Percentiles rank a stretch among this genome's conserved stretches.
Evolutionary conservation across 2,113 vertebrate species (phyloP).

Genomic region (Pycnonotus jocosus): DNA sequence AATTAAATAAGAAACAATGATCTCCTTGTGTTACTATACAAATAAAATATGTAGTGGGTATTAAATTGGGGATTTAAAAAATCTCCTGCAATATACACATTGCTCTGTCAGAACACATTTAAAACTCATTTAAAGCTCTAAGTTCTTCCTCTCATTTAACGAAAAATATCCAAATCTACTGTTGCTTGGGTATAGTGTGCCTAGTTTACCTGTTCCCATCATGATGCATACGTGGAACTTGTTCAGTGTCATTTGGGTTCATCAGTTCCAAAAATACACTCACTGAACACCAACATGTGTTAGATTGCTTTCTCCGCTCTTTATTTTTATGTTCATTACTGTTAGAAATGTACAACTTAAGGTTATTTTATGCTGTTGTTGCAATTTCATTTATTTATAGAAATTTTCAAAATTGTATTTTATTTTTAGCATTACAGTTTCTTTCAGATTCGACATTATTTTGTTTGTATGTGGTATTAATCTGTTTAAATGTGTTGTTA

Average conservation of each 20-base stretch:
- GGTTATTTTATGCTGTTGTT: neutral
- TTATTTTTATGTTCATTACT: neutral
- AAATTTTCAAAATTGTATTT: neutral
- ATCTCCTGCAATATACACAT: too few species aligned
- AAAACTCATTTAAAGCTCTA: neutral
- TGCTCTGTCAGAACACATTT: neutral
- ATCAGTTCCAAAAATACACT: neutral
- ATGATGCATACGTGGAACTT: neutral
- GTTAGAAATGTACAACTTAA: neutral
- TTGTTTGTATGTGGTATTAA: neutral
- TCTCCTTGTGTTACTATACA: fast-evolving
- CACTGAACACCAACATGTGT: fast-evolving
- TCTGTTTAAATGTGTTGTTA: neutral
- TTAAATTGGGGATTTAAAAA: neutral
- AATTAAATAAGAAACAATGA: neutral
- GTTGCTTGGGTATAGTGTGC: neutral
- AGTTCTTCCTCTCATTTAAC: neutral
- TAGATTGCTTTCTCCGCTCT: neutral
- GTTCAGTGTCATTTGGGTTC: neutral
- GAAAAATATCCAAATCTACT: neutral
- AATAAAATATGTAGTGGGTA: neutral
- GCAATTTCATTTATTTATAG: neutral
- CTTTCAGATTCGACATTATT: neutral
- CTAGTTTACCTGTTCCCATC: neutral
- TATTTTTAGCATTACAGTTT: neutral